Percentiles rank a stretch among this genome's conserved stretches.
These are phyloP conservation scores for Anhinga rufa DNA, from an alignment of 2,113 vertebrate species.

Conservation along the genomic window DNA sequence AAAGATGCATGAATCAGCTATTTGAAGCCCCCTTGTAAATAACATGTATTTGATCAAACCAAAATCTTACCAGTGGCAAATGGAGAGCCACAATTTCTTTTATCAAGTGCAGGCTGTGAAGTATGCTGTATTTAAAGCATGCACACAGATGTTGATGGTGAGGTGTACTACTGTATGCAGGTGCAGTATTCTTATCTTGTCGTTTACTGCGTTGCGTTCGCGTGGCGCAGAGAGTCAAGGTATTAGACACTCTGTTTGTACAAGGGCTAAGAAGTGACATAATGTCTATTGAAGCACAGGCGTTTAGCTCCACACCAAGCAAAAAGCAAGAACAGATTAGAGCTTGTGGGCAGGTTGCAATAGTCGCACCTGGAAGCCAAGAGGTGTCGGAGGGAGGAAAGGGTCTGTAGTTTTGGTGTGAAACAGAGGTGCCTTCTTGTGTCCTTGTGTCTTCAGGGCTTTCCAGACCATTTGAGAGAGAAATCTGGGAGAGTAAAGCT, in stretches of 20 bases:
- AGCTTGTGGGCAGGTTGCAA: conserved; percentile 7
- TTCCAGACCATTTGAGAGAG: background rate
- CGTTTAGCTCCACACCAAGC: conserved; percentile 43
- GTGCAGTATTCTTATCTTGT: conserved; percentile 70
- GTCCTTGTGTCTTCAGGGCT: background rate
- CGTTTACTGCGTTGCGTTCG: background rate
- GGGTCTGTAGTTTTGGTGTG: background rate
- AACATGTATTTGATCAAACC: background rate
- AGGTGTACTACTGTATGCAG: background rate
- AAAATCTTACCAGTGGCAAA: background rate
- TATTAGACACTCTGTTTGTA: conserved; percentile 73
- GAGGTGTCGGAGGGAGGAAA: background rate
- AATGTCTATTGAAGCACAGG: conserved; percentile 73
- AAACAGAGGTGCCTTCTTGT: background rate
- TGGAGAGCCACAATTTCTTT: background rate
- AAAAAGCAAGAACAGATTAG: conserved; percentile 67
- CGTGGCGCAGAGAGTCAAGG: background rate
- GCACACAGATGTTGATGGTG: background rate
- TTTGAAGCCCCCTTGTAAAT: background rate
- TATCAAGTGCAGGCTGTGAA: background rate
- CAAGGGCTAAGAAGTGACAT: conserved; percentile 71
- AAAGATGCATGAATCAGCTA: background rate
- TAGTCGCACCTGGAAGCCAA: background rate
- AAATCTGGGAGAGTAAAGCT: background rate
- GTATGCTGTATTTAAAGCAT: background rate